Percentiles rank a stretch among this genome's conserved stretches.
Conservation (phyloP, 35 echinoderm and acorn worm genomes). For the Ophioderma brevispina region DNA sequence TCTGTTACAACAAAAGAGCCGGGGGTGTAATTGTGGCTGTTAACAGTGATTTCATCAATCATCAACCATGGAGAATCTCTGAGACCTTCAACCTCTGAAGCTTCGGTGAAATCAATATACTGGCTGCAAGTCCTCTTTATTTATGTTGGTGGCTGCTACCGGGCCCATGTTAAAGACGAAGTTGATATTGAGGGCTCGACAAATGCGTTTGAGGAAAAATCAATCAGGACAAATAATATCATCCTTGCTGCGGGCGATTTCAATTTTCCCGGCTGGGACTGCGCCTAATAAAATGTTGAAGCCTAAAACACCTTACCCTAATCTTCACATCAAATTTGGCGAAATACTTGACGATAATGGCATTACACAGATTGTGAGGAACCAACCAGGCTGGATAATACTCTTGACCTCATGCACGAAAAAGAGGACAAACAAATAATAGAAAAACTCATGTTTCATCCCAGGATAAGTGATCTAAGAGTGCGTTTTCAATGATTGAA, state of each 20-base stretch:
- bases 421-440: not conserved
- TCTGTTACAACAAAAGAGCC: not conserved
- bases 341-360: not conserved
- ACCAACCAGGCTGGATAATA: not conserved
- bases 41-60: not conserved
- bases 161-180: not conserved
- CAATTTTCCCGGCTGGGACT: not conserved
- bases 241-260: not conserved
- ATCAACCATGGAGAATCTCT: not conserved
- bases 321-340: not conserved
- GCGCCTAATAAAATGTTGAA: not conserved
- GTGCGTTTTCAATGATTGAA: not conserved
- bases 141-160: not conserved
- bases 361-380: not conserved
- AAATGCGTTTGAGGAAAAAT: not conserved
- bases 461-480: not conserved
- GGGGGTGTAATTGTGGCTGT: not conserved
- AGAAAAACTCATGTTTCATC: not conserved
- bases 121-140: not conserved
- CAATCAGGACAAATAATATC: not conserved
- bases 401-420: not conserved
- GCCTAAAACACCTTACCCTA: not conserved
- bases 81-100: not conserved
- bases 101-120: not conserved
- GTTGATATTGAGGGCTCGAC: not conserved